A percentile compares a stretch with the other conserved stretches of the same genome.
These are phyloP conservation scores for Mus minutoides DNA, from an alignment of 2,797 vertebrate genomes.

Conservation along the genomic window DNA sequence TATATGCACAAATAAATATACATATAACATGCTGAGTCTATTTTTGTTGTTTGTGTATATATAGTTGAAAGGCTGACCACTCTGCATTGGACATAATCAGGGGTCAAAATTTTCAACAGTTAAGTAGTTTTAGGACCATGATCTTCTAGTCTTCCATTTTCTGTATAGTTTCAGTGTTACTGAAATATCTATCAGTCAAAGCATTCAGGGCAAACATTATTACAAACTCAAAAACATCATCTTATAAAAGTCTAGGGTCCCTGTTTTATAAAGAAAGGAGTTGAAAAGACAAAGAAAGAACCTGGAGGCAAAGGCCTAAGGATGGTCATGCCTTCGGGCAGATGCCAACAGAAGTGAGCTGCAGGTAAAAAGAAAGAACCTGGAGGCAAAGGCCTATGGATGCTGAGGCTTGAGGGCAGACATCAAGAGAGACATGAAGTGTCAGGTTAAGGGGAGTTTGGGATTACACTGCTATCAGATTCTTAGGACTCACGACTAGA, in stretches of 20 bases:
- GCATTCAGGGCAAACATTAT: not conserved
- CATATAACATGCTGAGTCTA: too few relatives aligned
- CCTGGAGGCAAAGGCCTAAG: slow-evolving; percentile 46
- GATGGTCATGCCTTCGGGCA: not conserved
- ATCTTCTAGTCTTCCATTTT: not conserved
- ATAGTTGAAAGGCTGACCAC: not conserved
- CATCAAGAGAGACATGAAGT: not conserved
- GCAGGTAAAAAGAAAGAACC: not conserved
- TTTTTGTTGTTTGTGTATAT: too few relatives aligned
- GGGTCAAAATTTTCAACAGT: not conserved
- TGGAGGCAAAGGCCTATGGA: slow-evolving; percentile 45
- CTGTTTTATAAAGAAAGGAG: slow-evolving; percentile 1
- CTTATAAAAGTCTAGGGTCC: slow-evolving; percentile 15
- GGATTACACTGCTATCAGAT: not conserved
- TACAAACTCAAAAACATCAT: slow-evolving; percentile 10
- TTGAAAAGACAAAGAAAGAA: slow-evolving; percentile 1
- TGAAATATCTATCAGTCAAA: slow-evolving; percentile 29
- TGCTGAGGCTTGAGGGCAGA: not conserved
- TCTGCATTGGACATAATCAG: not conserved
- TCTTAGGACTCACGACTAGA: not conserved
- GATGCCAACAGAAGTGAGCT: not conserved
- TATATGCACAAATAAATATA: not conserved
- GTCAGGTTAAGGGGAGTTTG: not conserved
- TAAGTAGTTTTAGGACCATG: not conserved
- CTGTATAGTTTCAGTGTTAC: not conserved